These are phyloP conservation scores for Leptatherina wallacei DNA, from an alignment of 2,797 vertebrate genomes.

Conservation along the genomic window DNA sequence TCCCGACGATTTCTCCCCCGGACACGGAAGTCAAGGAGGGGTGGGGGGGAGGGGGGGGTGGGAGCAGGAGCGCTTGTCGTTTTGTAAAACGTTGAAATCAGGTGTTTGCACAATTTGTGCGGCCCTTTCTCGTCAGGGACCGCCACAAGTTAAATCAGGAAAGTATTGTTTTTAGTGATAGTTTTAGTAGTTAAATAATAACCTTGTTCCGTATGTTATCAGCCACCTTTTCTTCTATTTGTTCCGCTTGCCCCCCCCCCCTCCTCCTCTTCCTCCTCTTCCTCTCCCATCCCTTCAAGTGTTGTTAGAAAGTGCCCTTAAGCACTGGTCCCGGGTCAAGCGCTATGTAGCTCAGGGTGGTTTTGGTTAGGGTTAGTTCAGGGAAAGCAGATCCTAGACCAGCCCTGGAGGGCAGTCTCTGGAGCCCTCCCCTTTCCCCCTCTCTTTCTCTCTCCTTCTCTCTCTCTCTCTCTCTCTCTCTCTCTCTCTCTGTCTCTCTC, in stretches of 20 bases:
- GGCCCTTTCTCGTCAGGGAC: slow-evolving; percentile 62
- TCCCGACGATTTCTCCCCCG: slow-evolving; percentile 56
- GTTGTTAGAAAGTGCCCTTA: slow-evolving; percentile 86
- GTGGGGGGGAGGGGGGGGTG: no score
- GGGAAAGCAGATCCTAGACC: slow-evolving; percentile 86
- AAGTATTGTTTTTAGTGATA: slow-evolving; percentile 87
- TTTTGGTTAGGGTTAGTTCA: slow-evolving; percentile 82
- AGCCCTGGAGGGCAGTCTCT: slow-evolving; percentile 84
- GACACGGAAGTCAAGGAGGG: slow-evolving; percentile 70
- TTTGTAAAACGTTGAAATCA: slow-evolving; percentile 85
- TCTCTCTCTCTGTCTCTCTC: slow-evolving; percentile 66
- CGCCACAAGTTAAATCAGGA: slow-evolving; percentile 85
- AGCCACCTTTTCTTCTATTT: slow-evolving; percentile 48
- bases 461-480: slow-evolving; percentile 57
- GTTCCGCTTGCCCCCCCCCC: slow-evolving; percentile 37
- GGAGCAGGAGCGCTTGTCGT: slow-evolving; percentile 62
- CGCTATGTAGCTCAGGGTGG: slow-evolving; percentile 83
- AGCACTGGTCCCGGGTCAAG: slow-evolving; percentile 86
- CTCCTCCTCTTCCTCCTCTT: no score
- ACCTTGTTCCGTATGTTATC: slow-evolving; percentile 79
- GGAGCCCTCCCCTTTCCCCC: slow-evolving; percentile 74
- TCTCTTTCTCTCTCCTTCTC: slow-evolving; percentile 66
- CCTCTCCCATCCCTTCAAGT: slow-evolving; percentile 61
- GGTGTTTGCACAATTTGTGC: slow-evolving; percentile 87
- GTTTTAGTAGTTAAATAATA: slow-evolving; percentile 80